Evolutionary conservation across 2,797 vertebrate genomes (phyloP).

Genomic region (Falco novaeseelandiae): DNA sequence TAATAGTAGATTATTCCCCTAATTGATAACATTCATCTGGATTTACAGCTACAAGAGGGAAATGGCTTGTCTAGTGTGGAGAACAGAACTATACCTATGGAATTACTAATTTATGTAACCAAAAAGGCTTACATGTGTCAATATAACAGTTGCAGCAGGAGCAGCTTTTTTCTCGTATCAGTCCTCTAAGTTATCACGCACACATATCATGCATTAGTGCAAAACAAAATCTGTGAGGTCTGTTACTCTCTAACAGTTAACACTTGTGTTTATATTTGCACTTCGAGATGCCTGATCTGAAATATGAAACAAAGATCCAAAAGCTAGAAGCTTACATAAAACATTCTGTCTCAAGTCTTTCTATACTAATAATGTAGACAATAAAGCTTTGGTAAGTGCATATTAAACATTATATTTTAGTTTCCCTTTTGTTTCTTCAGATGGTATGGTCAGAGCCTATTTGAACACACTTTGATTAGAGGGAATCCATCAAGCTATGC

Average conservation of each 20-base stretch:
- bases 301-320: background rate
- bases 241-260: background rate
- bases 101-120: background rate
- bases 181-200: background rate
- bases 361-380: background rate
- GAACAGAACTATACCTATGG: background rate
- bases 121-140: background rate
- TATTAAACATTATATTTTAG: background rate
- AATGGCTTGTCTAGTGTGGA: background rate
- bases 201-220: background rate
- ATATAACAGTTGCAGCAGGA: background rate
- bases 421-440: background rate
- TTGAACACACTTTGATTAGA: background rate
- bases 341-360: background rate
- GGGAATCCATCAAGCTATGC: background rate
- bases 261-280: background rate
- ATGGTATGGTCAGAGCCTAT: background rate
- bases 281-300: background rate
- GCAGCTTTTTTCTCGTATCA: background rate
- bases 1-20: background rate
- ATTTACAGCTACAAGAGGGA: background rate
- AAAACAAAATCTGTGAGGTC: background rate
- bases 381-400: background rate
- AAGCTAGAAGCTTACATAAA: background rate
- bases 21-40: background rate